Conservation (phyloP, 2,797 vertebrate genomes). For the Tragelaphus oryx region DNA sequence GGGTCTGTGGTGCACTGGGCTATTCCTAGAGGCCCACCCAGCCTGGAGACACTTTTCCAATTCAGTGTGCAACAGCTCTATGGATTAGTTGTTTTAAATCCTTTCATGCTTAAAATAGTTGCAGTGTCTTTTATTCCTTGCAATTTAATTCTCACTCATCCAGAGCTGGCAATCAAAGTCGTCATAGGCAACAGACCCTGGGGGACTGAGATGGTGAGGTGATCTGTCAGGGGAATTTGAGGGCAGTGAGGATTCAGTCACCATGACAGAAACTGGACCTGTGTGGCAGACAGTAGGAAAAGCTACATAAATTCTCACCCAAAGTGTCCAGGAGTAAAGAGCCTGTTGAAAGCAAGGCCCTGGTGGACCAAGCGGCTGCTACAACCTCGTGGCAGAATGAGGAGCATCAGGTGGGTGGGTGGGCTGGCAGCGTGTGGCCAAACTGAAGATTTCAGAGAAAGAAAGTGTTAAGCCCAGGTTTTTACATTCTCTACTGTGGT, state of each 20-base stretch:
- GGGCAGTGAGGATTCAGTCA: not conserved
- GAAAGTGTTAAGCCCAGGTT: accelerated
- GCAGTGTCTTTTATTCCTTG: not conserved
- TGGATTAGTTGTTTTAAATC: not conserved
- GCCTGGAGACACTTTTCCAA: not conserved
- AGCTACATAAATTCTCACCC: not conserved
- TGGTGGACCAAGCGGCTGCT: too few relatives aligned
- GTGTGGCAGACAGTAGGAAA: not conserved
- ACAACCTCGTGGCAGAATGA: too few relatives aligned
- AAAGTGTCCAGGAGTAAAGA: not conserved
- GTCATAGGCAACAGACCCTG: not conserved
- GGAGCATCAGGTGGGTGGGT: accelerated
- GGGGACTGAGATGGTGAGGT: not conserved
- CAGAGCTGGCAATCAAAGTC: not conserved
- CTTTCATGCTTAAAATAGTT: not conserved
- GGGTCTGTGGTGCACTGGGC: too few relatives aligned
- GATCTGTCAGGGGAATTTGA: not conserved
- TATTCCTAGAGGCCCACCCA: not conserved
- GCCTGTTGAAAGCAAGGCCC: not conserved
- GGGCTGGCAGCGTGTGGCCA: not conserved
- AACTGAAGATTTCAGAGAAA: not conserved
- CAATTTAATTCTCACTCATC: not conserved
- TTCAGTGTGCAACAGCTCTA: too few relatives aligned
- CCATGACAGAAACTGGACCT: not conserved
- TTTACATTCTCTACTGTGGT: not conserved